Percentiles rank a stretch among this genome's conserved stretches.
phyloP scores from a whole-genome alignment of 2,113 vertebrate species.

The Tinamus guttatus region DNA sequence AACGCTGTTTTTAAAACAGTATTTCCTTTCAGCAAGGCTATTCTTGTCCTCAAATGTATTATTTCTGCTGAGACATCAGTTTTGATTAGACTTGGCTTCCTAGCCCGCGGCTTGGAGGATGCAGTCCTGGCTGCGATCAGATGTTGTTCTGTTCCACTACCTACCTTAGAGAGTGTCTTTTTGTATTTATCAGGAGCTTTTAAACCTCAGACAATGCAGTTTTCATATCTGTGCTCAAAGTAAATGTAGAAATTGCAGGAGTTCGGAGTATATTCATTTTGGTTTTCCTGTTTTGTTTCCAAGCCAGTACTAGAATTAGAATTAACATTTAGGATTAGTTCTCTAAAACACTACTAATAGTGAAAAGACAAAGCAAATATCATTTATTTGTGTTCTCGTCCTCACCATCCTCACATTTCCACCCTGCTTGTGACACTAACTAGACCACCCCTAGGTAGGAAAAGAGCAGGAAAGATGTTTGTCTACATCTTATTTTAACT shows the following conservation, averaged over 20 bases:
- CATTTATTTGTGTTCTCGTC: not conserved
- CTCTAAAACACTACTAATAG: not conserved
- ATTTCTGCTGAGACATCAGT: conserved; percentile 41
- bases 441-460: not conserved
- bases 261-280: not conserved
- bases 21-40: not conserved
- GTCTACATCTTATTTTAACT: too few species aligned
- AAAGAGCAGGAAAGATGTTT: too few species aligned
- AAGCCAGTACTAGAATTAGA: not conserved
- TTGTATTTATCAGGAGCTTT: not conserved
- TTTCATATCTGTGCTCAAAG: not conserved
- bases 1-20: not conserved
- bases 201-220: not conserved
- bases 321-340: not conserved
- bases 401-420: not conserved
- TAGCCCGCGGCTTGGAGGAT: conserved; percentile 10
- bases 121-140: not conserved
- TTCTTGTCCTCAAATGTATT: not conserved
- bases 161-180: conserved; percentile 4
- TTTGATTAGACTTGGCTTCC: conserved; percentile 37
- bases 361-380: not conserved
- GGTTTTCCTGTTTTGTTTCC: not conserved
- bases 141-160: conserved; percentile 5
- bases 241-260: not conserved
- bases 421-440: not conserved